Evolutionary conservation across 2,113 vertebrate species (phyloP), one percentile per base, ranked within the genome.

Genomic region (Nothocercus nigrocapillus): DNA sequence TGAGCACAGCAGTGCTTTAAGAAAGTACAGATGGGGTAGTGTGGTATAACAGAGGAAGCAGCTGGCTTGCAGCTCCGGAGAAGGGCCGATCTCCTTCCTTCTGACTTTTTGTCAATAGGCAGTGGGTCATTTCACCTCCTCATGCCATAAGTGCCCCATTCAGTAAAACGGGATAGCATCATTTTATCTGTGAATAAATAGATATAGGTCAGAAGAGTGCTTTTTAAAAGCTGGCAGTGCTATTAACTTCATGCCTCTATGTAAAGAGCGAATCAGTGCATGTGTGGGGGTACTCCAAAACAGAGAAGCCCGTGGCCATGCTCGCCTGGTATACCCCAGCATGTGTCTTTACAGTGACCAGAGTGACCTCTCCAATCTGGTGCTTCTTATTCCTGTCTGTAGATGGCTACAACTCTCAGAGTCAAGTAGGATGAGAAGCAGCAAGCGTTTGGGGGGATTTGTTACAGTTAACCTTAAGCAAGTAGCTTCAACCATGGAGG

Each of bases 1-100:
- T 44, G n/a, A 63, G n/a, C 5, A 8, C 45, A 67, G 42, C 0
- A 0, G 17, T 59, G 27, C 15, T 11, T 1, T 47, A 56, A 67
- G 25, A 63, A 63, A 58, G 24, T 54, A n/a, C 7, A 53, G 25
- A 14, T 67, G 40, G 8, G 11, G 5, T 16, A 53, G 73, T 12
- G 4, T 27, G 6, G 20, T 53, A 28, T 53, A 44, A 12, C 53
- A 79, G 53, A 66, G 32, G 89, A 82, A 90, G 49, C 16, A 80
- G 69, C 61, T 14, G 32, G 27, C 32, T 82, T 76, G 9, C 13
- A 53, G 42, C 32, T 88, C 32, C 34, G 47, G 4, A 63, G 28
- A 66, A 85, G n/a, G 20, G 36, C 58, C 68, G n/a, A 68, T 72
- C 82, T 89, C 27, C 9, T 58, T 58, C 49, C 58, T 13, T 61